Evolutionary conservation across 1,140 invertebrate species (phyloP), one percentile per base, ranked within the genome.

Genomic region (Drosophila dunni): DNA sequence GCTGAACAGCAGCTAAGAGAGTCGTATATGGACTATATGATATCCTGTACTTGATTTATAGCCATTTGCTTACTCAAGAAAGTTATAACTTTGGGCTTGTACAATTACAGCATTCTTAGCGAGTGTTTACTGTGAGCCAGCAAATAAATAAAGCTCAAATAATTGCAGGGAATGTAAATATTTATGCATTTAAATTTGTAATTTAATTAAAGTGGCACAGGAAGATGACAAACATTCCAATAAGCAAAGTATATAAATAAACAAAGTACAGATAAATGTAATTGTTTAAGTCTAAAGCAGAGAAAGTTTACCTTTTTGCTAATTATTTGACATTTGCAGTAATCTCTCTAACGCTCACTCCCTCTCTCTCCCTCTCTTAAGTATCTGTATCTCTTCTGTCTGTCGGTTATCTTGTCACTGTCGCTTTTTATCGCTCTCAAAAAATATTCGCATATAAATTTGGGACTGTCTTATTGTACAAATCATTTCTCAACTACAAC

Each of bases 391-490:
- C 24, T 29, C 24, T 29, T 53, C 24, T 29, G 13, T 33, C 66
- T 69, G 42, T 42, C 40, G 24, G 20, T 76, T 83, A 83, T 77
- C 64, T 73, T 48, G 57, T 60, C 48, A 24, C n/a, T 45, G 51
- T 60, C 15, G 46, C 34, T 48, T 62, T 62, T 17, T 63, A 51
- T 63, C 46, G 46, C 36, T 3, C 36, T 62, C 24, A 11, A 51
- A 53, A 65, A 61, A 69, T 42, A 70, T 85, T 84, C 81, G 62
- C 81, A 85, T 77, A 84, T 74, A 80, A 79, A 83, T 83, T 62
- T 68, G 33, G 17, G 11, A 8, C 54, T 69, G 61, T 69, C 61
- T 66, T 76, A 61, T 75, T 79, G 70, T 74, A 66, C 58, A 82
- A 75, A 58, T 74, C 71, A 74, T 83, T 79, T 79, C 70, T 64